Percentiles rank a stretch among this genome's conserved stretches.
phyloP scores from a whole-genome alignment of 2,888 invertebrate species.

The Ophonus ardosiacus region DNA sequence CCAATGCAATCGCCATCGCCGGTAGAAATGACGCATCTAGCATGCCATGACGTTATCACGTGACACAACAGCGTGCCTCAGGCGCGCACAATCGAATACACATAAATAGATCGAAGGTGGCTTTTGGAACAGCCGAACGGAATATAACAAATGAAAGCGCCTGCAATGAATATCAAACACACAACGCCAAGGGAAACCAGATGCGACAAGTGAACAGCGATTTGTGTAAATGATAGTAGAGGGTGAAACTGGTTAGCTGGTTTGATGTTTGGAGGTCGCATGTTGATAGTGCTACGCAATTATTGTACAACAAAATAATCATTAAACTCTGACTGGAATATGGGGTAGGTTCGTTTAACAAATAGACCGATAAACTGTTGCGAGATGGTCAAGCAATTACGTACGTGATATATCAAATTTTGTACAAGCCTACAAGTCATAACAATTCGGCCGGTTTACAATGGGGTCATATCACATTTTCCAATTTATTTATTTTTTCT shows the following conservation, averaged over 20 bases:
- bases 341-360: background rate
- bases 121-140: constrained; percentile 25
- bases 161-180: constrained; percentile 31
- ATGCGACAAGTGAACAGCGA: constrained; percentile 29
- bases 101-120: constrained; percentile 44
- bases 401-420: too few species aligned
- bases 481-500: too few species aligned
- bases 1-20: background rate
- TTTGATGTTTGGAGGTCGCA: background rate
- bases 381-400: too few species aligned
- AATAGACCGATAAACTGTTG: too few species aligned
- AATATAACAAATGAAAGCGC: constrained; percentile 35
- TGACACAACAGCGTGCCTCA: constrained; percentile 4
- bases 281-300: background rate
- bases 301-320: background rate
- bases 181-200: background rate
- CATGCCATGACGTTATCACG: constrained; percentile 22
- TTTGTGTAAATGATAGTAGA: constrained; percentile 20
- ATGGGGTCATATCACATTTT: too few species aligned
- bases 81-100: constrained; percentile 31
- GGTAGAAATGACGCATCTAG: constrained; percentile 33
- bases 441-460: too few species aligned
- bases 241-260: background rate
- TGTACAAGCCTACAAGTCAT: too few species aligned
- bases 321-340: background rate